Evolutionary conservation across 2,113 vertebrate species (phyloP).

Genomic region (Orycteropus afer): DNA sequence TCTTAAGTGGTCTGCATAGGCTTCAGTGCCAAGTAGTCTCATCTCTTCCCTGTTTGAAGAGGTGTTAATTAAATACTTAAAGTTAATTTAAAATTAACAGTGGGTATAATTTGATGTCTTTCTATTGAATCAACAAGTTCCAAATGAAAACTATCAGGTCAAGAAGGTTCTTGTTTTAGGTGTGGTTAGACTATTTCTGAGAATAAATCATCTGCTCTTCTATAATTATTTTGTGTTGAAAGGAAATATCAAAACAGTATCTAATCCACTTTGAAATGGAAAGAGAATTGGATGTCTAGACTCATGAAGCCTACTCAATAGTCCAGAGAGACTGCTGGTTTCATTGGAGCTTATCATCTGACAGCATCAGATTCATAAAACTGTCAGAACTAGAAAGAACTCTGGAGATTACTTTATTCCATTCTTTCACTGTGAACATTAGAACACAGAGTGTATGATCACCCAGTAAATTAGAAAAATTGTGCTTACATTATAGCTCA

Average conservation of each 20-base stretch:
- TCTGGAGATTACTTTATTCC: not conserved
- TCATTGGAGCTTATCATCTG: not conserved
- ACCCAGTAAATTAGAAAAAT: not conserved
- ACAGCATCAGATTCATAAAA: not conserved
- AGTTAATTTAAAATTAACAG: slow-evolving; percentile 78
- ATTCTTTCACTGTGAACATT: not conserved
- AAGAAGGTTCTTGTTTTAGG: slow-evolving; percentile 41
- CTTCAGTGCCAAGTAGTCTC: slow-evolving; percentile 44
- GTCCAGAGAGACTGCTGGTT: not conserved
- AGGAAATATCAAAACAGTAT: not conserved
- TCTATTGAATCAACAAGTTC: slow-evolving; percentile 66
- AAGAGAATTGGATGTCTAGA: not conserved
- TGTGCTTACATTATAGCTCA: not conserved
- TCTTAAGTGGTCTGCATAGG: slow-evolving; percentile 64
- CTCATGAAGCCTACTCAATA: not conserved
- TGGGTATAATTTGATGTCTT: slow-evolving; percentile 65
- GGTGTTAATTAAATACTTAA: slow-evolving; percentile 76
- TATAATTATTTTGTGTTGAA: not conserved
- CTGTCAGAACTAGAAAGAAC: not conserved
- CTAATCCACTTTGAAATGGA: not conserved
- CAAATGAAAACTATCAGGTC: slow-evolving; percentile 58
- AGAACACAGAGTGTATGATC: not conserved
- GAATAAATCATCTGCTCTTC: not conserved
- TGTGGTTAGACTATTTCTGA: slow-evolving; percentile 14
- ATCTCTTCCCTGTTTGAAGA: slow-evolving; percentile 64